A percentile compares a stretch with the other conserved stretches of the same genome.
Evolutionary conservation across 2,888 invertebrate species (phyloP).

Genomic region (Erebia epiphron): DNA sequence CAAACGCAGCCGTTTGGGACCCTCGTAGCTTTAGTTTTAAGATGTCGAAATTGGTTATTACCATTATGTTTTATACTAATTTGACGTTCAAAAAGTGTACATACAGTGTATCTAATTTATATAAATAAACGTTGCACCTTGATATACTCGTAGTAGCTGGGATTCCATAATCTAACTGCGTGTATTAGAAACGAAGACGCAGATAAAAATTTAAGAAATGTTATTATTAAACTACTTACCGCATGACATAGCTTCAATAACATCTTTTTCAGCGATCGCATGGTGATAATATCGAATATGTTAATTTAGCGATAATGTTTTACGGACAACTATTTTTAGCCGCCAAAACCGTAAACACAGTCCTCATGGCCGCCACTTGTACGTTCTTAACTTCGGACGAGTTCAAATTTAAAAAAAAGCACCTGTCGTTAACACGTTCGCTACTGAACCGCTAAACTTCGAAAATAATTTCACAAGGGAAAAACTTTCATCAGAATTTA

Average conservation of each 20-base stretch:
- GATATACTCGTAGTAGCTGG: too few species aligned
- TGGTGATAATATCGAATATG: slow-evolving; percentile 38
- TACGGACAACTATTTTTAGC: slow-evolving; percentile 43
- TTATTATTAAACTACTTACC: slow-evolving; percentile 48
- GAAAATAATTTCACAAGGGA: slow-evolving; percentile 5
- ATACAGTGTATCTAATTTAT: too few species aligned
- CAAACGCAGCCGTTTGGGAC: too few species aligned
- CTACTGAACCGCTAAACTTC: slow-evolving; percentile 53
- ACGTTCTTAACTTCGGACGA: slow-evolving; percentile 49
- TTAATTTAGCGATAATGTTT: slow-evolving; percentile 36
- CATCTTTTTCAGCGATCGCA: slow-evolving; percentile 59
- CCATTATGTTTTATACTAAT: too few species aligned
- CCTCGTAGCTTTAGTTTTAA: too few species aligned
- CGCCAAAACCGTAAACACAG: slow-evolving; percentile 33
- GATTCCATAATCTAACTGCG: too few species aligned
- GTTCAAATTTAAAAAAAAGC: slow-evolving; percentile 34
- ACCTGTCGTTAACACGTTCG: slow-evolving; percentile 45
- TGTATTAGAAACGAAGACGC: neutral
- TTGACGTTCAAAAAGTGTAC: too few species aligned
- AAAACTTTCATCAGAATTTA: neutral
- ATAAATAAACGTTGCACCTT: too few species aligned
- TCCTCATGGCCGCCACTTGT: slow-evolving; percentile 56
- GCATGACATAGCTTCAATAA: slow-evolving; percentile 52
- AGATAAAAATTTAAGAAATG: neutral
- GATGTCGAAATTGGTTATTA: too few species aligned